A percentile compares a stretch with the other conserved stretches of the same genome.
Evolutionary conservation across 2,797 vertebrate species (phyloP).

Genomic region (Microhierax caerulescens): DNA sequence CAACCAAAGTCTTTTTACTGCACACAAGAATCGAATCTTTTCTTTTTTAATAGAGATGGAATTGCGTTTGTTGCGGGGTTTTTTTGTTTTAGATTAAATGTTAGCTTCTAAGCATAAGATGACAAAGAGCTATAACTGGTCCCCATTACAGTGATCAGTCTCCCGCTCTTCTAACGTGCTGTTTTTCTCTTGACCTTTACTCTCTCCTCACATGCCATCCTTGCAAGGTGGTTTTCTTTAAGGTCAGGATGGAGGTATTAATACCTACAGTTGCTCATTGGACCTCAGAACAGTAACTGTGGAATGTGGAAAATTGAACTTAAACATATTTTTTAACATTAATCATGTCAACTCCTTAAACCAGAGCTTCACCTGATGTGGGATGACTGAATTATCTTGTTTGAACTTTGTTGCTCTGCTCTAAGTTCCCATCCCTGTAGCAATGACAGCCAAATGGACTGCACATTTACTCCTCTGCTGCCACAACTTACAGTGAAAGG

Average conservation of each 20-base stretch:
- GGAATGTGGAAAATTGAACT: not conserved
- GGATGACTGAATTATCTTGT: not conserved
- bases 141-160: not conserved
- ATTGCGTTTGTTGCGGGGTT: not conserved
- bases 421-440: not conserved
- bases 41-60: not conserved
- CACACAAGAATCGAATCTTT: too few relatives aligned
- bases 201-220: not conserved
- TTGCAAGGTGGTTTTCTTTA: not conserved
- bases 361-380: not conserved
- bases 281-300: not conserved
- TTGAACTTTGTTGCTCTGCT: not conserved
- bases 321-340: not conserved
- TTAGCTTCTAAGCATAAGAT: not conserved
- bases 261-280: not conserved
- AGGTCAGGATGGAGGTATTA: not conserved
- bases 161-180: not conserved
- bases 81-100: not conserved
- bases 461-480: not conserved
- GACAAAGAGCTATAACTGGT: not conserved
- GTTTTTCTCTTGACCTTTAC: not conserved
- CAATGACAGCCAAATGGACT: rapidly evolving
- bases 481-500: not conserved
- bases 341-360: not conserved
- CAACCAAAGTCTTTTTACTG: not conserved